Evolutionary conservation across 2,888 invertebrate species (phyloP), one percentile per base, ranked within the genome.

Genomic region (Plagodis pulveraria): DNA sequence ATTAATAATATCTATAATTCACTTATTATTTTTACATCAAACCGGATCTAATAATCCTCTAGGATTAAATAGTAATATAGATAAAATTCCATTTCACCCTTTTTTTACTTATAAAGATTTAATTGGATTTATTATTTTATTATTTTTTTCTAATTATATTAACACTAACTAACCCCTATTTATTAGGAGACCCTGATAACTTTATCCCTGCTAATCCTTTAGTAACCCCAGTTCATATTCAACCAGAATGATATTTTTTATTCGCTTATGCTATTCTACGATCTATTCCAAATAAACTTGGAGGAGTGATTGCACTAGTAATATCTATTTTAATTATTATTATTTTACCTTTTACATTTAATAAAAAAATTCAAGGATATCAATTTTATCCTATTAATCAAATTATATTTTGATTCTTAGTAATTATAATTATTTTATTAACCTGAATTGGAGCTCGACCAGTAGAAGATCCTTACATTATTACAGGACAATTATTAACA

Each of bases 231-330:
- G 81, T 94, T 6, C 96, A 96, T 78, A 96, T 96, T 91, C 95
- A 96, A 94, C 96, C 96, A 47, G 96, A 97, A 94, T 97, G 96
- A 95, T 97, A 97, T 83, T 97, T 96, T 76, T 83, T 97, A 92
- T 96, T 96, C 93, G 96, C 96, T 10, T 96, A 97, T 84, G 95
- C 96, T 12, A 96, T 97, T 91, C 71, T 97, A 76, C 96, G 96
- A 34, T 96, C 96, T 42, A 96, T 97, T 59, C 96, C 96, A 6
- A 96, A 96, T 90, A 96, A 97, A 94, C 78, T 96, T 88, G 96
- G 96, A 53, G 96, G 96, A 65, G 96, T 96, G 48, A 87, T 96
- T 74, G 94, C 94, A 0, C 76, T 96, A 89, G 65, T 95, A 0
- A 71, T 94, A 81, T 96, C 95, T 62, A 95, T 96, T 89, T 76